Base-by-base conservation (phyloP, 2,888 invertebrate genomes). In the Epirrhoe tristata region DNA sequence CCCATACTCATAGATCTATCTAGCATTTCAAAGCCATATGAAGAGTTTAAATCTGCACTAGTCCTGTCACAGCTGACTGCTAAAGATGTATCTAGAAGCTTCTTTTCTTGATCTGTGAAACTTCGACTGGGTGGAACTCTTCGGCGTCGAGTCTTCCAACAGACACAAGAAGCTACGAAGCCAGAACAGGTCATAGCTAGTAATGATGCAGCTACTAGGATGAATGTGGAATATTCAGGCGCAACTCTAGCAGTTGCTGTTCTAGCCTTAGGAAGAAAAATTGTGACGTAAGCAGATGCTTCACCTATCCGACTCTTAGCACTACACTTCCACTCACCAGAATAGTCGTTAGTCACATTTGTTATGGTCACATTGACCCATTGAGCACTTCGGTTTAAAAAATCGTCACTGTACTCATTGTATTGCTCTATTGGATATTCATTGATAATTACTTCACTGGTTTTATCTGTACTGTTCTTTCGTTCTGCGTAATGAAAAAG, bases 31-130 rank as follows among this genome's bases (percentile, higher is more conserved):
- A 92, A 91, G 6, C 90, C 93, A 32, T 91, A 94, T 0, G 83
- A 94, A 73, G 81, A 95, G 66, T 83, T 95, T 82, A 95, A 87
- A 65, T 95, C 96, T 46, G 95, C 94, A 79, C 96, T 96, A 39
- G 95, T 94, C 72, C 95, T 94, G 74, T 95, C 95, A 77, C 95
- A 95, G 79, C 96, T 96, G 63, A 91, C 86, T 50, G 93, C 86
- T 91, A 95, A 60, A 88, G 97, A 97, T 16, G 97, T 95, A 76
- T 97, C 97, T 70, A 98, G 91, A 65, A 98, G 92, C 81, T 97
- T 97, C 87, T 98, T 97, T 82, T 98, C 97, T 90, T 98, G 98
- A 80, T 98, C 98, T 56, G 96, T 97, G 82, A 97, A 97, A 83
- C 97, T 97, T 74, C 94, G 93, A 66, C 94, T 94, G 0, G 94